Base-by-base conservation (phyloP, 2,888 invertebrate species). In the Amorpha juglandis region DNA sequence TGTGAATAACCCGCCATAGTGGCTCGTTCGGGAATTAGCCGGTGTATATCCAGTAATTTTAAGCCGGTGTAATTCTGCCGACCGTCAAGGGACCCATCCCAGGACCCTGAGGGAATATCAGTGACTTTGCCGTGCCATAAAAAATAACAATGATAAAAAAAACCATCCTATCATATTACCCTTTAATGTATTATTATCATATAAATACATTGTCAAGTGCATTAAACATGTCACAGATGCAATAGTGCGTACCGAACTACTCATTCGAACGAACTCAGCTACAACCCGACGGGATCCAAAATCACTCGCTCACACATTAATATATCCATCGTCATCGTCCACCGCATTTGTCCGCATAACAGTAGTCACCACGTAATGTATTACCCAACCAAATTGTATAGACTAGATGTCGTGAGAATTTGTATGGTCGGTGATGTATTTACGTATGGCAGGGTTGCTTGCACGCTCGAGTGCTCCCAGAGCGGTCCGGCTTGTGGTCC, bases 141-240 rank as follows among this genome's bases (percentile, higher is more conserved):
- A n/a, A n/a, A n/a, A n/a, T n/a, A n/a, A n/a, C n/a, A n/a, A n/a
- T 42, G 42, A 3, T 8, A 6, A 42, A 11, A 42, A 42, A 3
- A 42, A 1, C 2, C 55, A 27, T 27, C 27, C 55, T 16, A n/a
- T 33, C n/a, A 6, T 8, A 35, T 53, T 53, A 53, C 33, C 53
- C n/a, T 55, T 55, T 55, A 55, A 8, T 27, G 27, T 16, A n/a
- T 6, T 38, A 58, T 58, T 58, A 58, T 58, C 9, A 42, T 38
- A 58, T 64, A 73, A 77, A 74, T 69, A 75, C 74, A 79, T 80
- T 78, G 80, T 83, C 80, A 80, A 81, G 78, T 82, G 78, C 74
- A 81, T 75, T 77, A 79, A 82, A 87, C 80, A 83, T 83, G 82
- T 86, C 82, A 79, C 80, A 78, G 68, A 73, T 66, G 83, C 84